These are phyloP conservation scores for Lycocorax pyrrhopterus DNA, from an alignment of 2,113 vertebrate genomes.

Conservation along the genomic window DNA sequence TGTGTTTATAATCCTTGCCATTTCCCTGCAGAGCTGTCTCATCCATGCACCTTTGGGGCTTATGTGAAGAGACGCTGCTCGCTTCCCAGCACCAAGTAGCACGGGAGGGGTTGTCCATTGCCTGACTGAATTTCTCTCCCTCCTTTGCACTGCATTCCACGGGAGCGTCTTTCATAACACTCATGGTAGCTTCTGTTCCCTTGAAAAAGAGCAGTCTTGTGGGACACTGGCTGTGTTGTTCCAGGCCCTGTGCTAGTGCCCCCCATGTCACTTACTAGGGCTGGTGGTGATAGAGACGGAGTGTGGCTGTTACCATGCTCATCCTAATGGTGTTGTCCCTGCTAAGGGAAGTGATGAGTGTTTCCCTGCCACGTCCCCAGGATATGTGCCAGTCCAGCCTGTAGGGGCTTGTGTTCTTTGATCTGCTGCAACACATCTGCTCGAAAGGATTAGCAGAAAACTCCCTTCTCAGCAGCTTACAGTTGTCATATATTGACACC, in stretches of 20 bases:
- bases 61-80: neutral
- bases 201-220: neutral
- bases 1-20: neutral
- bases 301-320: fast-evolving
- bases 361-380: neutral
- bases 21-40: constrained; percentile 10
- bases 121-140: neutral
- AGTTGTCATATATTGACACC: constrained; percentile 45
- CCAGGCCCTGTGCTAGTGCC: neutral
- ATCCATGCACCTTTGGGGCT: neutral
- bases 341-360: fast-evolving
- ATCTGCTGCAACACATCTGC: constrained; percentile 39
- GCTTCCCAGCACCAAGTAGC: neutral
- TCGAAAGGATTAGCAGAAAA: constrained; percentile 42
- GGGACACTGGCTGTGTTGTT: neutral
- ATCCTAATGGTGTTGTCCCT: neutral
- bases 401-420: constrained; percentile 25
- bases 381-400: neutral
- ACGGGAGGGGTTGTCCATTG: neutral
- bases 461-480: constrained; percentile 49
- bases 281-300: neutral
- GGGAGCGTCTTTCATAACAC: neutral
- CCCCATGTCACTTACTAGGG: neutral
- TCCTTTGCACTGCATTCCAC: neutral
- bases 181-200: neutral